These are phyloP conservation scores for Amphiduros pacificus DNA, from an alignment of 2,888 invertebrate genomes.

Conservation along the genomic window DNA sequence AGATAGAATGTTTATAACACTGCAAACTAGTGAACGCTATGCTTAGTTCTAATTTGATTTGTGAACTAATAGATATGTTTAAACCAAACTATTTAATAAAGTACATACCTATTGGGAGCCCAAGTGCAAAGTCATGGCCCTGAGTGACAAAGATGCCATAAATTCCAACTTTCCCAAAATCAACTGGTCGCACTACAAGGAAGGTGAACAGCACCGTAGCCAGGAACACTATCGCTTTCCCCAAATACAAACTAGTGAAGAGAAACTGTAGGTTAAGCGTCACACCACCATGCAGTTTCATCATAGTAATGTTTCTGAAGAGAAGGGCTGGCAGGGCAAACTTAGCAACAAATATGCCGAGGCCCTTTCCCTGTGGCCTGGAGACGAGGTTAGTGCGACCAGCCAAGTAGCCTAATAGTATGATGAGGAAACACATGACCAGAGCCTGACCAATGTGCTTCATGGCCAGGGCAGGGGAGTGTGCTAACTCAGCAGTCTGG, in stretches of 20 bases:
- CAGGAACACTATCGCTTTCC: slow-evolving; percentile 81
- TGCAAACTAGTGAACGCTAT: no score
- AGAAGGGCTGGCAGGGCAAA: slow-evolving; percentile 91
- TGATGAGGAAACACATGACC: slow-evolving; percentile 81
- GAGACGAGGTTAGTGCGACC: slow-evolving; percentile 47
- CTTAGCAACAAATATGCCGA: slow-evolving; percentile 85
- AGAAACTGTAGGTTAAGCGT: slow-evolving; percentile 83
- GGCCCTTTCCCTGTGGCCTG: slow-evolving; percentile 64
- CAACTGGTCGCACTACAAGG: slow-evolving; percentile 73
- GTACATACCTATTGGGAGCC: slow-evolving; percentile 86
- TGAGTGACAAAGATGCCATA: slow-evolving; percentile 95
- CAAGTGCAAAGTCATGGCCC: slow-evolving; percentile 96
- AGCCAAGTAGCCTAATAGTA: slow-evolving; percentile 54
- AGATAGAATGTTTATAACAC: no score
- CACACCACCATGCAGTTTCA: slow-evolving; percentile 74
- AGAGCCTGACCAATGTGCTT: no score
- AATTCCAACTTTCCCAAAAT: slow-evolving; percentile 83
- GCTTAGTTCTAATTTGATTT: no score
- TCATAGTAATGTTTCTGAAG: slow-evolving; percentile 86
- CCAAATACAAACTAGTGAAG: slow-evolving; percentile 77
- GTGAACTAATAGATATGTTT: no score
- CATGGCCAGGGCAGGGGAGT: no score
- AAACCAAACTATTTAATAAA: no score
- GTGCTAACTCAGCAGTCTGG: no score
- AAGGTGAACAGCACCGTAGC: slow-evolving; percentile 70